phyloP scores from a whole-genome alignment of 2,113 vertebrate genomes.

The Pelecanus crispus region DNA sequence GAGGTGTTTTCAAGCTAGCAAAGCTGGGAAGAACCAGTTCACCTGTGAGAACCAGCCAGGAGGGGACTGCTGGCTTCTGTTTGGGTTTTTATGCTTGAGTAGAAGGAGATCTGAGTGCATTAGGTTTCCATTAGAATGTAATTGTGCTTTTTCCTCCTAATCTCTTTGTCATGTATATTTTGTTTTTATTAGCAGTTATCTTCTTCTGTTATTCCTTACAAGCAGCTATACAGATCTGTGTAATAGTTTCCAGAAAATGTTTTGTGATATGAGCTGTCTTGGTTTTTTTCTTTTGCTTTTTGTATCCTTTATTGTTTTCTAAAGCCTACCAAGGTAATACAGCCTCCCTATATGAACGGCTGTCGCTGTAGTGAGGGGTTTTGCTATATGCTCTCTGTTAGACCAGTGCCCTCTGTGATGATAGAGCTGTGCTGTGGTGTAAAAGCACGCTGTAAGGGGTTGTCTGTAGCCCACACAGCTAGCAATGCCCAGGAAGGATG shows the following conservation, averaged over 20 bases:
- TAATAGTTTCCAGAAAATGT: background rate
- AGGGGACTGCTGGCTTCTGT: conserved; percentile 22
- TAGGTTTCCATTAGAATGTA: conserved; percentile 29
- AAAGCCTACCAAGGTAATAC: background rate
- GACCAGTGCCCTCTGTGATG: rapidly evolving
- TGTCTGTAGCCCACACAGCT: background rate
- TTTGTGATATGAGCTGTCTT: background rate
- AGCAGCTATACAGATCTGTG: background rate
- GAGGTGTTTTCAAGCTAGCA: background rate
- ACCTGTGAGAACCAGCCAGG: conserved; percentile 37
- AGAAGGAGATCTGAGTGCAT: background rate
- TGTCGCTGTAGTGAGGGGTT: background rate
- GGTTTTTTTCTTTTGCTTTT: background rate
- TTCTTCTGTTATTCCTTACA: background rate
- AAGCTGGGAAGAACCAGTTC: conserved; percentile 27
- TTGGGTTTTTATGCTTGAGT: conserved; percentile 52
- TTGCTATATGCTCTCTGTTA: background rate
- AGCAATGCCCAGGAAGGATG: background rate
- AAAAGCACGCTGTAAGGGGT: rapidly evolving
- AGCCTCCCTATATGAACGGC: background rate
- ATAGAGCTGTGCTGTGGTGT: background rate
- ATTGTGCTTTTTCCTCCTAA: background rate
- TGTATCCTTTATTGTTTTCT: background rate
- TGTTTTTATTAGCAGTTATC: background rate
- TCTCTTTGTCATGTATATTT: conserved; percentile 44